phyloP scores from a whole-genome alignment of 2,113 vertebrate genomes.

The Carlito syrichta region DNA sequence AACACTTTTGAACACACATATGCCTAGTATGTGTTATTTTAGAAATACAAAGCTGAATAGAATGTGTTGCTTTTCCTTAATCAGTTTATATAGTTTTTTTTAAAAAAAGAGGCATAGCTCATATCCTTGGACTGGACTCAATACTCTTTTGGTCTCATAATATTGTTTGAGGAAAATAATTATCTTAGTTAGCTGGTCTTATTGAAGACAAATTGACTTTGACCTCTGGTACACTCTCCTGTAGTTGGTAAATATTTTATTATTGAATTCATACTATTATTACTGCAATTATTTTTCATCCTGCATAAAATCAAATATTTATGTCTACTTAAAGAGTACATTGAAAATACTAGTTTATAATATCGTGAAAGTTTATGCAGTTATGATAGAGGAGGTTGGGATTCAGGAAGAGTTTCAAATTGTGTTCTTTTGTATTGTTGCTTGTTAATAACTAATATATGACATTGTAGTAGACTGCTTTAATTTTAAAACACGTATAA shows the following conservation, averaged over 20 bases:
- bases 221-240: not conserved
- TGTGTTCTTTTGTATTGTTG: not conserved
- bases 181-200: not conserved
- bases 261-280: not conserved
- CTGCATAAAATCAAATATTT: not conserved
- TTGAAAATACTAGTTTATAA: not conserved
- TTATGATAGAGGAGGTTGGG: not conserved
- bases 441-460: not conserved
- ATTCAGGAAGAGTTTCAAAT: not conserved
- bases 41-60: not conserved
- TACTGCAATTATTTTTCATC: not conserved
- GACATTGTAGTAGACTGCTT: not conserved
- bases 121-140: not conserved
- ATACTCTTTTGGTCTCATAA: not conserved
- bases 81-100: not conserved
- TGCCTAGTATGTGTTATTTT: not conserved
- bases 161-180: not conserved
- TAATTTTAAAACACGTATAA: not conserved
- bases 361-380: fast-evolving
- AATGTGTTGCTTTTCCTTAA: not conserved
- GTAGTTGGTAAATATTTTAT: not conserved
- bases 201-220: not conserved
- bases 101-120: not conserved
- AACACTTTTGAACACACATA: not conserved
- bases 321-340: not conserved